Conservation (phyloP, 2,888 invertebrate species). For the Apeira syringaria region DNA sequence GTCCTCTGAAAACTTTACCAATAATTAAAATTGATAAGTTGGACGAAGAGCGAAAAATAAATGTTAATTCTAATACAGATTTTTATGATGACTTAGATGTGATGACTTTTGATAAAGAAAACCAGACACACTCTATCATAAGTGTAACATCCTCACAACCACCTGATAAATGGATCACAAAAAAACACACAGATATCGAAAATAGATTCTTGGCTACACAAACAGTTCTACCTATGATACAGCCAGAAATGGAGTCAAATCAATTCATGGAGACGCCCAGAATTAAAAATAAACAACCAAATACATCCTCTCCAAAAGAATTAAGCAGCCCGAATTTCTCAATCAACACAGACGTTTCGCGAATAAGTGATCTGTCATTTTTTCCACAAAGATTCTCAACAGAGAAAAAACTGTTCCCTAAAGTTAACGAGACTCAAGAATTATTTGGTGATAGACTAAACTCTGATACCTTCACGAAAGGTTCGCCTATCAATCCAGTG, state of each 20-base stretch:
- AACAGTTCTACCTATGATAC: constrained; percentile 54
- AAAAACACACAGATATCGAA: constrained; percentile 46
- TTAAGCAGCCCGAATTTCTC: constrained; percentile 73
- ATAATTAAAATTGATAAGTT: constrained; percentile 59
- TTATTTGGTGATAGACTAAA: constrained; percentile 62
- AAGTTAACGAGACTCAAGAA: constrained; percentile 62
- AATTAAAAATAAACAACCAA: constrained; percentile 66
- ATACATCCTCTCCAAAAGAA: constrained; percentile 76
- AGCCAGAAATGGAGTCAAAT: no score
- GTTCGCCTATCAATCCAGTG: constrained; percentile 65
- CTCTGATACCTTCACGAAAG: constrained; percentile 81
- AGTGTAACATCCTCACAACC: constrained; percentile 58
- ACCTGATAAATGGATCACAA: constrained; percentile 56
- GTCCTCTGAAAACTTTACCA: constrained; percentile 58
- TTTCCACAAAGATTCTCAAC: constrained; percentile 73
- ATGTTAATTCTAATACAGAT: constrained; percentile 66
- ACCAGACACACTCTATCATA: constrained; percentile 64
- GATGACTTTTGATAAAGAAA: constrained; percentile 59
- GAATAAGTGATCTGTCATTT: constrained; percentile 74
- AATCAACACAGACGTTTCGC: constrained; percentile 74
- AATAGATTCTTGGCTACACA: constrained; percentile 49
- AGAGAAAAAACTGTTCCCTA: constrained; percentile 64
- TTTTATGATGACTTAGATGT: constrained; percentile 65
- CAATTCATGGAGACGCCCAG: constrained; percentile 48
- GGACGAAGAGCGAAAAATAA: constrained; percentile 63